Evolutionary conservation across 2,888 invertebrate species (phyloP), one percentile per base, ranked within the genome.

Genomic region (Oscheius sp.): DNA sequence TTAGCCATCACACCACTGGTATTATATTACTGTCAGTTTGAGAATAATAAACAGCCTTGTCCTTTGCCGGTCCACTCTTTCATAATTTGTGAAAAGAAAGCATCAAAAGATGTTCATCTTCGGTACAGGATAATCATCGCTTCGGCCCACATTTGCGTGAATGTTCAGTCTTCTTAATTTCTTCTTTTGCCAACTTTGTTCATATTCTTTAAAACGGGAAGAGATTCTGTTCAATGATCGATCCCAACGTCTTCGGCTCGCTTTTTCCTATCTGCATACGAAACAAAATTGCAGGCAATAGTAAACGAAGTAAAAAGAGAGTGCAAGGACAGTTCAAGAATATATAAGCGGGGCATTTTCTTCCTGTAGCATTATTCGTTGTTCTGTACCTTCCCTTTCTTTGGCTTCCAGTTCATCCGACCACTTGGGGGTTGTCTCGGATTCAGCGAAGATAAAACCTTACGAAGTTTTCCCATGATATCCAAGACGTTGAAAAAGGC

Each of bases 91-190:
- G 5, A 35, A 35, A 35, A 35, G n/a, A 29, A 58, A 58, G 25
- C 58, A 58, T 58, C 58, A 58, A n/a, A n/a, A 58, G 58, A 58
- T 58, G 58, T 16, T 35, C 35, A 35, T 35, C 35, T 35, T 25
- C 58, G 58, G 27, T 58, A 45, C 61, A 61, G 61, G 61, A 61
- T 61, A 61, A 61, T 61, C 61, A 61, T 61, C 61, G 41, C 61
- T n/a, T 21, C 43, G 61, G 43, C 61, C 61, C 43, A 61, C 61
- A 61, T 61, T 61, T 45, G n/a, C 16, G 27, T 29, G 29, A n/a
- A 27, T 41, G 9, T n/a, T n/a, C 25, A 43, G 55, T 55, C 6
- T 55, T 2, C 23, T 61, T 25, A 41, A 49, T 49, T 49, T 49
- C 21, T 49, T 45, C 16, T 16, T 16, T n/a, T n/a, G n/a, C n/a